phyloP scores from a whole-genome alignment of 1,140 invertebrate species.

The Homarus americanus region DNA sequence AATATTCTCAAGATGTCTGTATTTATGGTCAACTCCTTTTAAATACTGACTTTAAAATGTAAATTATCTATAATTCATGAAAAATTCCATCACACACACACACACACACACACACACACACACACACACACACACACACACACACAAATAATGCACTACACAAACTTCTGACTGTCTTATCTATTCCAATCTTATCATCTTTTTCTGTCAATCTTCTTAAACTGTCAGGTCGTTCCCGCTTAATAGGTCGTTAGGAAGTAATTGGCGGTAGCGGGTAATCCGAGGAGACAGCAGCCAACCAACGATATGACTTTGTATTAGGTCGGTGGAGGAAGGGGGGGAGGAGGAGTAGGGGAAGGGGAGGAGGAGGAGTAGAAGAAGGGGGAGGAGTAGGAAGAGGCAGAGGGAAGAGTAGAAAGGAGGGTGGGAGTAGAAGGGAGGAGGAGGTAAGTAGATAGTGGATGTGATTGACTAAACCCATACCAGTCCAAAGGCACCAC shows the following conservation, averaged over 20 bases:
- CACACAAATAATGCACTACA: no score
- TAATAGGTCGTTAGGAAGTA: constrained; percentile 39
- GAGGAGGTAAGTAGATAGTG: neutral
- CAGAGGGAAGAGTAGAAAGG: neutral
- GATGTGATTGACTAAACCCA: constrained; percentile 5
- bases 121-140: no score
- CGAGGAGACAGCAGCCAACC: neutral
- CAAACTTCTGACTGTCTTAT: no score
- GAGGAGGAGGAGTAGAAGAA: neutral
- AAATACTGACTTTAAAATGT: no score
- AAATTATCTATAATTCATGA: no score
- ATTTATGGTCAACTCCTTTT: no score
- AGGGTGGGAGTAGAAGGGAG: neutral
- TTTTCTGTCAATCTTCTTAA: constrained; percentile 37
- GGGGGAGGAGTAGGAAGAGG: neutral
- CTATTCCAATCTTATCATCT: no score
- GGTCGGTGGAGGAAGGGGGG: neutral
- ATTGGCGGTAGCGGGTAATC: constrained; percentile 46
- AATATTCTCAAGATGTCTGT: no score
- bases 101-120: no score
- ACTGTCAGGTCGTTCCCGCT: constrained; percentile 5
- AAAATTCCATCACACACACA: no score
- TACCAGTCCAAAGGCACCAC: neutral
- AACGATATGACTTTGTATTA: constrained; percentile 31
- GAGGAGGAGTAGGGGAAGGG: neutral